These are phyloP conservation scores for Parochlus steinenii DNA, from an alignment of 2,888 invertebrate species.

Conservation along the genomic window DNA sequence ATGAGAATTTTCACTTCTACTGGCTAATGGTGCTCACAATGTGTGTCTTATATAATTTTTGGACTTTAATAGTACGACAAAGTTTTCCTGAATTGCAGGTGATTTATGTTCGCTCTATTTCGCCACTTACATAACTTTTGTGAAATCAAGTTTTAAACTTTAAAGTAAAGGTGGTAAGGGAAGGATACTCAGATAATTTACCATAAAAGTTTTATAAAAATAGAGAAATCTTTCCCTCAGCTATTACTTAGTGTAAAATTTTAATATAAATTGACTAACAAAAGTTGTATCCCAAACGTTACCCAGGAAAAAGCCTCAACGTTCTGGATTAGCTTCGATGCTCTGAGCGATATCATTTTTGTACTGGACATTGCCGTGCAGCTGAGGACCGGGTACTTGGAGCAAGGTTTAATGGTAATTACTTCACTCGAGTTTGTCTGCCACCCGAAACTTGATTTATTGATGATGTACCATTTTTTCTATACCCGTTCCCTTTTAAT, in stretches of 20 bases:
- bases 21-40: conserved; percentile 81
- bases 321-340: conserved; percentile 71
- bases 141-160: no score
- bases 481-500: conserved; percentile 9
- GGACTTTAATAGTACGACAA: conserved; percentile 89
- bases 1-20: conserved; percentile 90
- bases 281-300: not conserved
- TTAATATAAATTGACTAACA: not conserved
- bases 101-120: no score
- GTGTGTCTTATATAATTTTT: conserved; percentile 86
- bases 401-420: conserved; percentile 75
- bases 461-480: not conserved
- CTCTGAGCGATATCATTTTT: conserved; percentile 73
- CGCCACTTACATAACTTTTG: no score
- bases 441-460: not conserved
- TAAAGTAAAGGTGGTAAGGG: no score
- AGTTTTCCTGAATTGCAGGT: conserved; percentile 83
- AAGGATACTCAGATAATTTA: no score
- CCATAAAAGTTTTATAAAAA: no score
- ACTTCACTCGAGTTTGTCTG: not conserved
- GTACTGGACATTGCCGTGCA: conserved; percentile 79
- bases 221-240: not conserved
- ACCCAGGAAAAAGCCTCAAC: conserved; percentile 47
- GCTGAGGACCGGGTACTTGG: conserved; percentile 84
- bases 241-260: not conserved